phyloP scores from a whole-genome alignment of 2,797 vertebrate species.

The Bufotes viridis region DNA sequence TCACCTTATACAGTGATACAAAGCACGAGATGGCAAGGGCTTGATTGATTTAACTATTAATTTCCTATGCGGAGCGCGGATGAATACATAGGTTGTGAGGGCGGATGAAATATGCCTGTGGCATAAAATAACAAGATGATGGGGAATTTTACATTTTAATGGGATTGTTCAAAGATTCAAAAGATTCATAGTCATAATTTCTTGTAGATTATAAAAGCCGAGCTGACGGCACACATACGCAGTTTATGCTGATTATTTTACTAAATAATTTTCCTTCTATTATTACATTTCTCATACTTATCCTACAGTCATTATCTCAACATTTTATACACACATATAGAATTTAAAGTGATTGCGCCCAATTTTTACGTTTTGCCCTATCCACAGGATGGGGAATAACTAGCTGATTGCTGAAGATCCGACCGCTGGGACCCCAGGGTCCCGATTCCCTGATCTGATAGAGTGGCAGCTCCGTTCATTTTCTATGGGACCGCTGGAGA shows the following conservation, averaged over 20 bases:
- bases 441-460: no score
- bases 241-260: not conserved
- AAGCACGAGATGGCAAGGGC: constrained; percentile 21
- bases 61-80: constrained; percentile 1
- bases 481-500: no score
- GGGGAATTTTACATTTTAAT: constrained; percentile 12
- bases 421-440: no score
- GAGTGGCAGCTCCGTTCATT: no score
- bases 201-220: not conserved
- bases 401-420: no score
- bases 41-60: constrained; percentile 39
- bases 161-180: constrained; percentile 11
- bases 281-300: not conserved
- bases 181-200: not conserved
- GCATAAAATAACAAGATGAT: not conserved
- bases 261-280: not conserved
- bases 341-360: not conserved
- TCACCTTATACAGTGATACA: constrained; percentile 39
- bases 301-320: not conserved
- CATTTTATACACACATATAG: not conserved
- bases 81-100: not conserved
- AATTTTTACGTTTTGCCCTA: no score
- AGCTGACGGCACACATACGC: not conserved
- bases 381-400: no score
- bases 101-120: not conserved